Base-by-base conservation (phyloP, 2,797 vertebrate genomes). In the Phylloscopus collybita region DNA sequence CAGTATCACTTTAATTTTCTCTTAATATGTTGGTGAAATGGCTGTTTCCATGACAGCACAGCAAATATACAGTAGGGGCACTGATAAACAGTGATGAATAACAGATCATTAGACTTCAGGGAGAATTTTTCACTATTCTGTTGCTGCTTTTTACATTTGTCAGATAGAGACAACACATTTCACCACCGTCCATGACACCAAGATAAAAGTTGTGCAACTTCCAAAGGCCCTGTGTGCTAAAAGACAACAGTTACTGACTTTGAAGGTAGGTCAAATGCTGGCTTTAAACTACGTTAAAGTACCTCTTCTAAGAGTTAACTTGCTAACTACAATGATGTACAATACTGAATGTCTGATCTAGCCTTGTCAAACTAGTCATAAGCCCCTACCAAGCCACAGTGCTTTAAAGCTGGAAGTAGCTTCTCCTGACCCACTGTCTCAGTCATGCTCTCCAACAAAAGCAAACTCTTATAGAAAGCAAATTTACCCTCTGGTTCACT, bases 1-100 rank as follows among this genome's bases (percentile, higher is more conserved):
- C 80, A 90, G 44, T 10, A 1, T 79, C 59, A 69, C 45, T 93
- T 96, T 67, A 61, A 91, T 78, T 93, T 95, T 23, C 36, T 56
- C 44, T 86, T 94, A 95, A 92, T 75, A 79, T 16, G 50, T 81
- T 88, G 36, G 25, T 47, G 69, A 65, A 90, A 89, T 51, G 47
- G 21, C 36, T 86, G 93, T 96, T 96, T 90, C 96, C 89, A 93
- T 95, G 91, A 84, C 92, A 97, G 87, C 80, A 60, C 44, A 70
- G 47, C 36, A 96, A 89, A 93, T 67, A 73, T 59, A 93, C 27
- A 66, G 62, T 60, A 60, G 11, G 72, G 25, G 9, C 22, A 85
- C 17, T 88, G 74, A 75, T 85, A 85, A 90, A 65, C 73, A 89
- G 49, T 88, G 61, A 91, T 78, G 72, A 90, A 86, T 80, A 91